These are phyloP conservation scores for Phrynosoma blainvillii DNA, from an alignment of 2,113 vertebrate species.

Conservation along the genomic window DNA sequence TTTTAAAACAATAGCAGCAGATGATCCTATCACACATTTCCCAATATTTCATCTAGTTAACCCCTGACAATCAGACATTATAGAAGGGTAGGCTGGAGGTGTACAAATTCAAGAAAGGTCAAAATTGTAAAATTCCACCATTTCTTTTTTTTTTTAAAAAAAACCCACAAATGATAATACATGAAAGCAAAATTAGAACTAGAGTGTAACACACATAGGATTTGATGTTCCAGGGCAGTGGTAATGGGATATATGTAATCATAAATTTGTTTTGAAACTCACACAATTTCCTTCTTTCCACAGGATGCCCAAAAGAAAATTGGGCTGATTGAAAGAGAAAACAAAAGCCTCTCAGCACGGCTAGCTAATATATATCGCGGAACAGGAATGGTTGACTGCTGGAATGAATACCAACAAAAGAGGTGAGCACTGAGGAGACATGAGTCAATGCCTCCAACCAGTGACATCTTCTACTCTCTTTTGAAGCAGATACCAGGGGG, in stretches of 20 bases:
- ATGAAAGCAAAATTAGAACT: not conserved
- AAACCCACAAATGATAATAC: not conserved
- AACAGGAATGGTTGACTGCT: slow-evolving; percentile 63
- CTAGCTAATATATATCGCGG: slow-evolving; percentile 60
- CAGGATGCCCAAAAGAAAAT: slow-evolving; percentile 65
- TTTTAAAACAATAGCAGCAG: not conserved
- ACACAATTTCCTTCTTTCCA: slow-evolving; percentile 19
- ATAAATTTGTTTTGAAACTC: not conserved
- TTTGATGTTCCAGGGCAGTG: not conserved
- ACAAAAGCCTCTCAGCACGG: slow-evolving; percentile 63
- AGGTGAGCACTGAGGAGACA: slow-evolving; percentile 37
- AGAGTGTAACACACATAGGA: not conserved
- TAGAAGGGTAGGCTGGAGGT: no score
- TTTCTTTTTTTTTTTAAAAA: no score
- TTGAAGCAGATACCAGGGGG: no score
- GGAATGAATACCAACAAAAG: slow-evolving; percentile 61
- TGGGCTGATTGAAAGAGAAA: slow-evolving; percentile 65
- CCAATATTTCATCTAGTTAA: not conserved
- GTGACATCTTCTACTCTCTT: no score
- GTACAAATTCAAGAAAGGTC: no score
- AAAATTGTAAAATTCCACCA: no score
- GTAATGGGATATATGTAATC: not conserved
- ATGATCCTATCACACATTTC: not conserved
- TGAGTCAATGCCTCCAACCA: no score
- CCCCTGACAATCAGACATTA: not conserved